Evolutionary conservation across 30 jellyfish, hydroid and myxozoan species (phyloP), one percentile per base, ranked within the genome.

Genomic region (Pseudorhiza aurosa): DNA sequence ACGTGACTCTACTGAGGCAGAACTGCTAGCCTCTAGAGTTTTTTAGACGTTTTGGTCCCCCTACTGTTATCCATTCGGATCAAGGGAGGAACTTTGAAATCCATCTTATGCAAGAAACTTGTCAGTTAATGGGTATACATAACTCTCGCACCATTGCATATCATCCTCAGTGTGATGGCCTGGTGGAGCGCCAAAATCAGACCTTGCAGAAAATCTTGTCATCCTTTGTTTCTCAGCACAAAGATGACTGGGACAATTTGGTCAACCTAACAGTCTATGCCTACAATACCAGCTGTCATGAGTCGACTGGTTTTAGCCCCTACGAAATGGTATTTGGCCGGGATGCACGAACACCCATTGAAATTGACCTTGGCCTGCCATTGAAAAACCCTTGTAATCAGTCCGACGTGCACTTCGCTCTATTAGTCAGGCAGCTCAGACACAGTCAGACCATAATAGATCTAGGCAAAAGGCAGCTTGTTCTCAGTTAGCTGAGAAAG

Each of bases 271-370:
- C 88, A 17, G 87, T 70, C 12, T 68, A 29, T 40, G 83, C 95
- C 5, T 70, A 58, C 50, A 70, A 72, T 44, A 84, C 82, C 46
- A 60, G 83, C 46, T 14, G 37, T 8, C 82, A 84, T 58, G 90
- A 59, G 44, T 84, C 95, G 17, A 58, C 95, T 26, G 89, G 83
- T 12, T 42, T 69, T 46, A 33, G 73, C 59, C 95, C 95, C 24
- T 82, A 82, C 46, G 88, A 68, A 28, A 4, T 58, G 24, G 73
- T 82, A 0, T 82, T 82, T 70, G 90, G 70, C 31, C 6, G 63
- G 15, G 31, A 33, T 65, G 64, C 37, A n/a, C 33, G 80, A 17
- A 39, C 64, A 43, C 71, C 71, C 9, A 28, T 71, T 40, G 56
- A 32, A 55, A n/a, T 72, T 26, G 69, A 35, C 55, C 17, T 49